Percentiles rank a stretch among this genome's conserved stretches.
These are phyloP conservation scores for Leptinotarsa tumamoca DNA, from an alignment of 2,888 invertebrate species.

Conservation along the genomic window DNA sequence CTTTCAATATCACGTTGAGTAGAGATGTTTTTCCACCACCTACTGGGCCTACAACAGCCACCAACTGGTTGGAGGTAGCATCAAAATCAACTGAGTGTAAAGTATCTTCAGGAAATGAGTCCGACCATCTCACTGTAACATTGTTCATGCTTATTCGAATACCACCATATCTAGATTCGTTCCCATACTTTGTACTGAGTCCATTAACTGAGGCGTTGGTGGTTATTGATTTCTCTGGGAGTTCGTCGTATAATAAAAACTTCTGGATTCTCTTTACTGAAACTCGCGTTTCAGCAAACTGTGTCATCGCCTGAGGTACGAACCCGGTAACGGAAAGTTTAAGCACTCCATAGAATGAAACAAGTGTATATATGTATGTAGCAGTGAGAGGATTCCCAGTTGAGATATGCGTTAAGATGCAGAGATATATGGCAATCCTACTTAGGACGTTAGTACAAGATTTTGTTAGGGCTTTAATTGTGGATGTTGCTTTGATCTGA, in stretches of 20 bases:
- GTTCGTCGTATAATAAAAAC: constrained; percentile 66
- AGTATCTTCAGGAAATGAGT: constrained; percentile 54
- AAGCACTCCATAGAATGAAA: constrained; percentile 80
- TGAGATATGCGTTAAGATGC: constrained; percentile 80
- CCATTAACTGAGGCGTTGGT: not conserved
- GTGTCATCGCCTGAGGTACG: constrained; percentile 73
- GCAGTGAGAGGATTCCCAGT: constrained; percentile 70
- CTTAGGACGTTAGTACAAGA: constrained; percentile 81
- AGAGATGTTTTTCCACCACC: constrained; percentile 73
- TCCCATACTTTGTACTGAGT: not conserved
- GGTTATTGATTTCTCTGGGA: not conserved
- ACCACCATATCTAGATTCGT: not conserved
- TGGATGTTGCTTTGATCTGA: constrained; percentile 73
- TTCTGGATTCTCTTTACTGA: constrained; percentile 67
- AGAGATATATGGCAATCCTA: constrained; percentile 83
- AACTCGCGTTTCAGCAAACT: constrained; percentile 74
- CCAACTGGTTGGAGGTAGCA: constrained; percentile 71
- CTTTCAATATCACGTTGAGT: constrained; percentile 73
- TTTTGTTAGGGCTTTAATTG: constrained; percentile 74
- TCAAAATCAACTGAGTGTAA: constrained; percentile 74
- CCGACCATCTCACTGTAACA: constrained; percentile 76
- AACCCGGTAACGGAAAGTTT: constrained; percentile 73
- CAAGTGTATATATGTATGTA: constrained; percentile 78
- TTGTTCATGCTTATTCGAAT: constrained; percentile 70
- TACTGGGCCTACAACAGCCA: constrained; percentile 72